These are phyloP conservation scores for Panagrolaimus sp. DNA, from an alignment of 1,140 invertebrate species.

Conservation along the genomic window DNA sequence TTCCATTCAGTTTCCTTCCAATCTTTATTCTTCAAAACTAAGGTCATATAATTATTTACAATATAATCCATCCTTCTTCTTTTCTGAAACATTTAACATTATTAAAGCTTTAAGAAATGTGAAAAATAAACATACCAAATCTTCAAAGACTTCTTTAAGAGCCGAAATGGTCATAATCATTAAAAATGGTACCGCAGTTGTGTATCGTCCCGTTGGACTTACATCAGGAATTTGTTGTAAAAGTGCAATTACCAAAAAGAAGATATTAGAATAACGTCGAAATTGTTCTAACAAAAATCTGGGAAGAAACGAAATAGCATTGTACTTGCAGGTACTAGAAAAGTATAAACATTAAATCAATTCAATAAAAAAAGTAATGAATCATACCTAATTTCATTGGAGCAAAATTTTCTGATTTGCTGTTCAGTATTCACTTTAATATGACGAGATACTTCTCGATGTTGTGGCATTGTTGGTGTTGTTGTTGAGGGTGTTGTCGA, in stretches of 20 bases:
- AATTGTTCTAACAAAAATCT: constrained; percentile 94
- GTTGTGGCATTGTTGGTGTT: background rate
- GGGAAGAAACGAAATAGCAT: constrained; percentile 77
- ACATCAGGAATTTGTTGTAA: constrained; percentile 97
- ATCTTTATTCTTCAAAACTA: constrained; percentile 39
- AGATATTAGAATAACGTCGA: constrained; percentile 88
- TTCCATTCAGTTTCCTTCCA: constrained; percentile 55
- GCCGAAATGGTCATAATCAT: constrained; percentile 88
- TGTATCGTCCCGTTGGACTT: constrained; percentile 87
- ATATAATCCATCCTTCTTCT: constrained; percentile 85
- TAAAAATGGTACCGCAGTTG: constrained; percentile 84
- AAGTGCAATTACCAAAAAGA: constrained; percentile 89
- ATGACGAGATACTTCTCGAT: constrained; percentile 19
- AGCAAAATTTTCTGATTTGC: constrained; percentile 26
- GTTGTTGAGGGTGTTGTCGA: background rate
- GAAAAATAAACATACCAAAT: constrained; percentile 69
- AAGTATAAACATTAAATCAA: background rate
- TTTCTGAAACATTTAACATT: constrained; percentile 68
- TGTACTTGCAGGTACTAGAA: constrained; percentile 80
- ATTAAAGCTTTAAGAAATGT: background rate
- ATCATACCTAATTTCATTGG: constrained; percentile 45
- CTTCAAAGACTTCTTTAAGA: constrained; percentile 90
- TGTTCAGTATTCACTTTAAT: constrained; percentile 31
- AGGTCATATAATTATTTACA: constrained; percentile 73
- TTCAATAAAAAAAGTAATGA: too few species aligned